Percentiles rank a stretch among this genome's conserved stretches.
These are phyloP conservation scores for Anguilla rostrata DNA, from an alignment of 2,113 vertebrate genomes.

Conservation along the genomic window DNA sequence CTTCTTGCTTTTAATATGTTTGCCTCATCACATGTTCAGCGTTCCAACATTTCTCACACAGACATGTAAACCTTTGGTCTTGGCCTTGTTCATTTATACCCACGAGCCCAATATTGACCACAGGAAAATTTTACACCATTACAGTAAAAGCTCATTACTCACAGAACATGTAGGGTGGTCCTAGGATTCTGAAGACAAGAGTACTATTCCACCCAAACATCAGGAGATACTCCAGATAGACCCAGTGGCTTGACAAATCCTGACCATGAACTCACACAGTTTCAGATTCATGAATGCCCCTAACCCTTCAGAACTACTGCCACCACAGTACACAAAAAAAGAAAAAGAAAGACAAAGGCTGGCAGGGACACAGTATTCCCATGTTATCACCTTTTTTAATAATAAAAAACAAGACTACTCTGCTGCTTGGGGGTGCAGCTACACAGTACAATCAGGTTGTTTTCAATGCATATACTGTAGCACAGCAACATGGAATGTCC, in stretches of 20 bases:
- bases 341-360: not conserved
- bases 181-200: not conserved
- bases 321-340: not conserved
- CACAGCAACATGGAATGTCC: not conserved
- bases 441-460: not conserved
- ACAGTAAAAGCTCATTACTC: not conserved
- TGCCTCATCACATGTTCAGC: constrained; percentile 47
- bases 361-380: not conserved
- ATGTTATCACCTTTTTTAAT: no score
- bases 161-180: not conserved
- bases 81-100: not conserved
- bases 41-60: constrained; percentile 40
- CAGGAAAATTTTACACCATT: not conserved
- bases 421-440: not conserved
- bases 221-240: not conserved
- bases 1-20: constrained; percentile 52
- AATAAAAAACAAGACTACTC: not conserved
- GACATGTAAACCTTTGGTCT: not conserved
- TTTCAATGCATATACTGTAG: not conserved
- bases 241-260: no score
- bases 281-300: not conserved
- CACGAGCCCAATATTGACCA: not conserved
- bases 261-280: not conserved
- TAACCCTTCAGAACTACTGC: not conserved
- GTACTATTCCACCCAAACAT: not conserved